A percentile compares a stretch with the other conserved stretches of the same genome.
Conservation (phyloP, 2,113 vertebrate species). For the Stomatorhinus ivindoensis region DNA sequence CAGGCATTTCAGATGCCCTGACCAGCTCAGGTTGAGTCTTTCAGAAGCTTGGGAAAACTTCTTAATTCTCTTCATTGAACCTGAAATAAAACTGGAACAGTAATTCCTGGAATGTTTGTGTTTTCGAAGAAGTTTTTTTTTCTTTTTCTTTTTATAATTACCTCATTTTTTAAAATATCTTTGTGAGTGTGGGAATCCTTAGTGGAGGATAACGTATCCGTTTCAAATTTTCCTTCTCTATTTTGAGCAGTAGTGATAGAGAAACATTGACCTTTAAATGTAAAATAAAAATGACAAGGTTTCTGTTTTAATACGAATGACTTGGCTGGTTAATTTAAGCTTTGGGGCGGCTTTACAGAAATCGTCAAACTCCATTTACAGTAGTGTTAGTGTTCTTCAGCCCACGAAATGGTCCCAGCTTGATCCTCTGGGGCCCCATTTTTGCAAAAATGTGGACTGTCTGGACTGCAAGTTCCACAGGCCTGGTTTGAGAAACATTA, state of each 20-base stretch:
- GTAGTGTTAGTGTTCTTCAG: not conserved
- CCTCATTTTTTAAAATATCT: conserved; percentile 46
- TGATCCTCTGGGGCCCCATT: not conserved
- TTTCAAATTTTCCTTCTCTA: conserved; percentile 24
- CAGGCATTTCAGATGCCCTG: not conserved
- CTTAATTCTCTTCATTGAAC: conserved; percentile 17
- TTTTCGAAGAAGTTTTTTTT: conserved; percentile 11
- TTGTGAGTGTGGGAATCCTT: not conserved
- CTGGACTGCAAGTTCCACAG: not conserved
- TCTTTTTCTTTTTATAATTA: conserved; percentile 40
- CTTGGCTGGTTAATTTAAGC: not conserved
- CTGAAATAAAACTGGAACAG: conserved; percentile 35
- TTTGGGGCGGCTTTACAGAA: not conserved
- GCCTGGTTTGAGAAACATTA: not conserved
- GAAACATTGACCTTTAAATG: conserved; percentile 49
- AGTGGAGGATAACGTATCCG: conserved; percentile 21
- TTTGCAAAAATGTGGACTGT: not conserved
- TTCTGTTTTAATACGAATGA: conserved; percentile 5
- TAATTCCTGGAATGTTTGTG: not conserved
- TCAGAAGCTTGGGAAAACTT: not conserved
- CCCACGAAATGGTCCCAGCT: no score
- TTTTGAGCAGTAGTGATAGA: conserved; percentile 37
- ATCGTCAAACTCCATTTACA: not conserved
- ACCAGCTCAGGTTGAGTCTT: not conserved
- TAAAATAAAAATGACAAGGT: conserved; percentile 49